A percentile compares a stretch with the other conserved stretches of the same genome.
Evolutionary conservation across 2,113 vertebrate species (phyloP).

Genomic region (Orycteropus afer): DNA sequence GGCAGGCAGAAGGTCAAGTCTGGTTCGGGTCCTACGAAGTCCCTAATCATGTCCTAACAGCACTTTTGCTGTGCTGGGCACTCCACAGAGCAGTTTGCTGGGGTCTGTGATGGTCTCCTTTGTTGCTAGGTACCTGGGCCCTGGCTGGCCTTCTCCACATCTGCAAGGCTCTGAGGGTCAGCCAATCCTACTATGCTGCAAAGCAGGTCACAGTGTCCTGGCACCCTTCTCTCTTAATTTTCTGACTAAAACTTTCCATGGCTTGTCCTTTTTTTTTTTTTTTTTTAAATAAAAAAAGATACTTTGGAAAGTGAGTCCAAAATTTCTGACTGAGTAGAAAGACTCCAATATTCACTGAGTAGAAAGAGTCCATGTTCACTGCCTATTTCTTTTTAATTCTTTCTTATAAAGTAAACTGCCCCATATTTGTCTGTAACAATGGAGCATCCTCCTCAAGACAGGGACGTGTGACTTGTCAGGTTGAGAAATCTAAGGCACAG

Average conservation of each 20-base stretch:
- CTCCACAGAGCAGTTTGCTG: accelerated
- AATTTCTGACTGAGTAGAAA: background rate
- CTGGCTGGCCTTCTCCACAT: accelerated
- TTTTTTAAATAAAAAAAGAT: background rate
- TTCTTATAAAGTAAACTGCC: background rate
- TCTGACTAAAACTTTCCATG: background rate
- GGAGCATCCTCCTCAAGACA: background rate
- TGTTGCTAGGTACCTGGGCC: background rate
- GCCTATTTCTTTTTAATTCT: background rate
- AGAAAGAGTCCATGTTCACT: background rate
- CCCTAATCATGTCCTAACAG: accelerated
- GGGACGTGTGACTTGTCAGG: accelerated
- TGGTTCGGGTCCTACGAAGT: background rate
- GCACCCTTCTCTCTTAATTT: background rate
- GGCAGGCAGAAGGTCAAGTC: background rate
- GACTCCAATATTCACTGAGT: constrained; percentile 25
- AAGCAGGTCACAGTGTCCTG: background rate
- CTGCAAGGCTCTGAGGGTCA: accelerated
- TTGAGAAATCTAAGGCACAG: background rate
- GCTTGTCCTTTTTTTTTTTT: background rate
- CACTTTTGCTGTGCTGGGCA: accelerated
- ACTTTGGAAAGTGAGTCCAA: background rate
- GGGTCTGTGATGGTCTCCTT: background rate
- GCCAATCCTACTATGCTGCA: no score
- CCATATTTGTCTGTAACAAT: background rate